These are phyloP conservation scores for Allygus modestus DNA, from an alignment of 2,888 invertebrate species.

Conservation along the genomic window DNA sequence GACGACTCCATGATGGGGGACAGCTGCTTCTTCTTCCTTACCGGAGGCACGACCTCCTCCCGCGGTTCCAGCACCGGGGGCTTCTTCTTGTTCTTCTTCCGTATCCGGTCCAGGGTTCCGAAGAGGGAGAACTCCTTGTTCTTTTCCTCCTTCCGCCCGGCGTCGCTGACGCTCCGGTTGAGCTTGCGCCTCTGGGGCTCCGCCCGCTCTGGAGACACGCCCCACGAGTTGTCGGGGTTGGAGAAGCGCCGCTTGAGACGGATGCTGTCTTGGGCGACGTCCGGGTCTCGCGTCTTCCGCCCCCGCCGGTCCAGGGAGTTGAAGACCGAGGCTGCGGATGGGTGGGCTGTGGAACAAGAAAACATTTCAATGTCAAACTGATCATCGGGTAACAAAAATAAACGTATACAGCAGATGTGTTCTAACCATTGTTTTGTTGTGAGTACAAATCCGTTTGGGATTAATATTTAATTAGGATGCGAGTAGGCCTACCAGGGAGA, in stretches of 20 bases:
- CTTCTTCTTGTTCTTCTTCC: constrained; percentile 77
- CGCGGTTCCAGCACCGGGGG: constrained; percentile 75
- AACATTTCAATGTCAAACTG: too few relatives aligned
- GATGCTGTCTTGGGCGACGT: constrained; percentile 3
- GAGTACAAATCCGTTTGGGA: too few relatives aligned
- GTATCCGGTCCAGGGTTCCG: constrained; percentile 60
- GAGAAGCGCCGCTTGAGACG: constrained; percentile 56
- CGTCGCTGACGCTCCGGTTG: constrained; percentile 63
- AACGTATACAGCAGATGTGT: too few relatives aligned
- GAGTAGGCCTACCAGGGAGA: too few relatives aligned
- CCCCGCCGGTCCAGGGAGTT: constrained; percentile 50
- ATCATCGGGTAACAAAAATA: too few relatives aligned
- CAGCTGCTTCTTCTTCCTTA: constrained; percentile 82
- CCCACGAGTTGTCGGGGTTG: constrained; percentile 56
- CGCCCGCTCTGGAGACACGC: constrained; percentile 37
- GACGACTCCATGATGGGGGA: constrained; percentile 85
- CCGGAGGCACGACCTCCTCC: constrained; percentile 62
- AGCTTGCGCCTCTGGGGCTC: constrained; percentile 41
- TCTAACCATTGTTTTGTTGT: too few relatives aligned
- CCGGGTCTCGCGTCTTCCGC: constrained; percentile 32
- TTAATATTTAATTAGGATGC: too few relatives aligned
- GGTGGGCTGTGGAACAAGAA: constrained; percentile 48
- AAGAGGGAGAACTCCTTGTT: constrained; percentile 48
- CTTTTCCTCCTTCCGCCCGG: constrained; percentile 44
- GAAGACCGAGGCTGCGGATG: constrained; percentile 48